Conservation (phyloP, 2,113 vertebrate genomes). For the Empidonax alnorum region DNA sequence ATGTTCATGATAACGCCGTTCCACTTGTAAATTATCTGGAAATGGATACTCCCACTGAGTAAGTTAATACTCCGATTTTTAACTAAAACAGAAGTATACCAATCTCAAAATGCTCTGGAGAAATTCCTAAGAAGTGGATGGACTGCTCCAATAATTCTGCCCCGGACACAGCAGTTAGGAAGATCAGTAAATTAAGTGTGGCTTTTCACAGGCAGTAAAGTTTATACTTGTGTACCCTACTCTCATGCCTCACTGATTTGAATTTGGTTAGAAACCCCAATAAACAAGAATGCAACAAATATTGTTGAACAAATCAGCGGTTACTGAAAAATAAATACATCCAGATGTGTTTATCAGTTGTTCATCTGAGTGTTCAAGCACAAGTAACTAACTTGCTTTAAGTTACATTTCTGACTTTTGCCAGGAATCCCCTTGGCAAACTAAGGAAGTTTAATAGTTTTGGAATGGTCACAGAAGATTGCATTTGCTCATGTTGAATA, state of each 20-base stretch:
- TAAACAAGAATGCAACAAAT: neutral
- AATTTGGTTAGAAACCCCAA: neutral
- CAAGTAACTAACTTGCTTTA: neutral
- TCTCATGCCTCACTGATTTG: neutral
- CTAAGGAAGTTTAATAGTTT: neutral
- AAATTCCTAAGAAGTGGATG: neutral
- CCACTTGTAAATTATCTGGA: conserved; percentile 5
- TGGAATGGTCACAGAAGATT: neutral
- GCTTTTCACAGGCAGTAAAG: neutral
- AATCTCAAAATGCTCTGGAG: neutral
- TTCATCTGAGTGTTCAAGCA: neutral
- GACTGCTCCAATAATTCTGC: neutral
- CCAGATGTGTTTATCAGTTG: neutral
- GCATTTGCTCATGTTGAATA: neutral
- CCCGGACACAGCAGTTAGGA: neutral
- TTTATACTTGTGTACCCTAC: neutral
- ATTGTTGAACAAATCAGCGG: neutral
- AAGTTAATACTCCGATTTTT: neutral
- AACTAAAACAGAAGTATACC: neutral
- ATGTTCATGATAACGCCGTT: neutral
- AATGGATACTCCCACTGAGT: neutral
- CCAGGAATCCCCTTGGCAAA: neutral
- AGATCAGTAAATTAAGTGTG: neutral
- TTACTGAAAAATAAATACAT: neutral
- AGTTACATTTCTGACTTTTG: neutral